Percentiles rank a stretch among this genome's conserved stretches.
phyloP scores from a whole-genome alignment of 2,113 vertebrate species.

The Glareola pratincola region DNA sequence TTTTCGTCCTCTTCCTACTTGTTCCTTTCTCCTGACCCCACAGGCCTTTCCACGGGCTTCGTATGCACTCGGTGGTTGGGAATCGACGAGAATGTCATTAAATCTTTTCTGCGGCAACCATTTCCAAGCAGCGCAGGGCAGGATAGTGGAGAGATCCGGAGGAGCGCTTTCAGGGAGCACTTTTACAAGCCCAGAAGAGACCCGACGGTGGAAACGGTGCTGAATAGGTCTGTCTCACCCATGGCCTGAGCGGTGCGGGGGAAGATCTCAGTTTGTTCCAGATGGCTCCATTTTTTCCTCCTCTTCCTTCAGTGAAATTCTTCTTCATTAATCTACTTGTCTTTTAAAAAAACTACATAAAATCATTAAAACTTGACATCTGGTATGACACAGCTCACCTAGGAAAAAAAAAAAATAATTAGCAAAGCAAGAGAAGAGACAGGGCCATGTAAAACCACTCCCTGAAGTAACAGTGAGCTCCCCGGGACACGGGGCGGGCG shows the following conservation, averaged over 20 bases:
- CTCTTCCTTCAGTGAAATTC: neutral
- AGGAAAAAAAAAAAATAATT: neutral
- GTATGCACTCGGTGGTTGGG: neutral
- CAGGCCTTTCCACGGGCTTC: neutral
- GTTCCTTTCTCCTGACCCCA: conserved; percentile 15
- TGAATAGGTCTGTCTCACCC: neutral
- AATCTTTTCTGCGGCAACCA: neutral
- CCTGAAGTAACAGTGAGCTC: rapidly evolving
- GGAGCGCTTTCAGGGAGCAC: neutral
- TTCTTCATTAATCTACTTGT: neutral
- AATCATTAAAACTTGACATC: neutral
- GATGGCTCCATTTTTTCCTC: neutral
- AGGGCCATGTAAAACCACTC: rapidly evolving
- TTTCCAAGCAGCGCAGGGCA: neutral
- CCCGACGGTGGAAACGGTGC: neutral
- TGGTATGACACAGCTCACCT: neutral
- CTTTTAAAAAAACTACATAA: neutral
- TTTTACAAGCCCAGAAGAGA: neutral
- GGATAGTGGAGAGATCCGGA: neutral
- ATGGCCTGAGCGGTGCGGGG: rapidly evolving
- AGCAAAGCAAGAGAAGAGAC: neutral
- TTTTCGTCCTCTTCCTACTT: conserved; percentile 51
- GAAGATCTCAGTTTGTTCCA: neutral
- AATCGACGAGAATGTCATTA: neutral
- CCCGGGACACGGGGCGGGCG: neutral